Evolutionary conservation across 1,140 invertebrate species (phyloP), one percentile per base, ranked within the genome.

Genomic region (Cecropterus lyciades): DNA sequence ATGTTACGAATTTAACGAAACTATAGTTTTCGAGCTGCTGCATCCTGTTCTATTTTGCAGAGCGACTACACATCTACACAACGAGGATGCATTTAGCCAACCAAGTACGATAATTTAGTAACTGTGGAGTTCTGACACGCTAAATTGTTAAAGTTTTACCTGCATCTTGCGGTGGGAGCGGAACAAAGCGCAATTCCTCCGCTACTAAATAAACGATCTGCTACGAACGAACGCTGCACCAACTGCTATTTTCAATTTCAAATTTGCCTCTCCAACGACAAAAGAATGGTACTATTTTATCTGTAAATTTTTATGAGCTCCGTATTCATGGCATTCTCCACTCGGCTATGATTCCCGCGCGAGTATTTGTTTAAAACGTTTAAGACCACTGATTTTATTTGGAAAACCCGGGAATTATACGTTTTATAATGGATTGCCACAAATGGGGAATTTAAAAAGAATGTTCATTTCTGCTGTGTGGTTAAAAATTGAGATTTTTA

Each of bases 221-320:
- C 30, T 24, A 42, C 45, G 63, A 73, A 42, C 45, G 63, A 73
- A 62, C 57, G 56, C 67, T 70, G 73, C 70, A 73, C 73, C 69
- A 70, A 77, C 75, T 78, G 68, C 78, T 81, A 75, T 81, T 85
- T 85, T 82, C 79, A 81, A 82, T 82, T 82, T 78, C 70, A 79
- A 80, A 79, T 84, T 79, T 77, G 68, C 75, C 75, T 73, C 68
- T 73, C 70, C 67, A 76, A 76, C 67, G 75, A 78, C 79, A 78
- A 80, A 75, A 75, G 75, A 74, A 79, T 73, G 73, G 75, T 70
- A 72, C 66, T 63, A 75, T 82, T 80, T 82, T 75, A 72, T 80
- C 70, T 70, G 64, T 46, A 77, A 74, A 78, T 46, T 76, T 79
- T 80, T 53, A 64, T 43, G 49, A 45, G 48, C 37, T 45, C 15